Base-by-base conservation (phyloP, 2,888 invertebrate species). In the Platycnemis pennipes region DNA sequence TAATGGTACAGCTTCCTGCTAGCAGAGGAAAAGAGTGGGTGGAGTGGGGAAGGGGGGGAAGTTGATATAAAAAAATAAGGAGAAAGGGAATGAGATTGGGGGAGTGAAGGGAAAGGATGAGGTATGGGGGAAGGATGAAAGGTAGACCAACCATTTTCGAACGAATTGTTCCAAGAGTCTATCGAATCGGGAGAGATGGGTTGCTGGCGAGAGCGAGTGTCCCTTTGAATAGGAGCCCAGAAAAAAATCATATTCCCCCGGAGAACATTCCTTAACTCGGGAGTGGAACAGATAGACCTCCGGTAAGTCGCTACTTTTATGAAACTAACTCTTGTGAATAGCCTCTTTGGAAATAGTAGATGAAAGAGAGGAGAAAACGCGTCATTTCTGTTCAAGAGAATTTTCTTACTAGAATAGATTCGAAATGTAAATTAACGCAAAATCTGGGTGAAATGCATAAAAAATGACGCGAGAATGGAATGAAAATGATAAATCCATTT, bases 81-180 rank as follows among this genome's bases (percentile, higher is more conserved):
- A 94, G 94, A 94, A 94, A 95, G 94, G 94, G 95, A 88, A 94
- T 94, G 88, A 91, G 77, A 86, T 88, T 94, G 46, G 91, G 87
- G 94, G 94, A 94, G 94, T 89, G 91, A 94, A 77, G 91, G 94
- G 87, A 94, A 94, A 49, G 42, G 44, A 77, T 42, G 91, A 86
- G 94, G 94, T 86, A 94, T 94, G 94, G 88, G 63, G 89, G 19
- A 87, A 44, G 88, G 63, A 77, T 26, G 26, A 53, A 19, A 49
- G 94, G 44, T n/a, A 3, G 13, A 37, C 13, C 11, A 31, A 37
- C n/a, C 37, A 45, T 63, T 44, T 45, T 37, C 49, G 26, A 37
- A 53, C 63, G 88, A 88, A 63, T 45, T 37, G 87, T 87, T 44
- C 42, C 44, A 87, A 3, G 87, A 87, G 26, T 87, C 63, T 2